Percentiles rank a stretch among this genome's conserved stretches.
Conservation (phyloP, 2,113 vertebrate species). For the Carassius carassius region DNA sequence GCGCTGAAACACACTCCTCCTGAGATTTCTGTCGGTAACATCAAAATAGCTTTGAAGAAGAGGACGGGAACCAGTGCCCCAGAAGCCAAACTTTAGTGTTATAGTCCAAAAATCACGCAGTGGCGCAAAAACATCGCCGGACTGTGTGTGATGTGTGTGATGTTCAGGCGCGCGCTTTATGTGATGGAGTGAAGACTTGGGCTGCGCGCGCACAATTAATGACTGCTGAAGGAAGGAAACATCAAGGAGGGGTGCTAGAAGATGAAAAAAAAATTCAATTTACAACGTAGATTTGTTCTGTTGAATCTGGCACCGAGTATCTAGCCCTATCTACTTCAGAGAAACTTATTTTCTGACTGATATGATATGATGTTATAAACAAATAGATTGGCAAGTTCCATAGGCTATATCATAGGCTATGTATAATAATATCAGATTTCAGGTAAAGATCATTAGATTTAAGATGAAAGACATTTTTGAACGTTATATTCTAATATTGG, state of each 20-base stretch:
- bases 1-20: slow-evolving; percentile 80
- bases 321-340: not conserved
- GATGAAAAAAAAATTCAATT: not conserved
- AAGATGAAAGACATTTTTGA: not conserved
- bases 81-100: slow-evolving; percentile 42
- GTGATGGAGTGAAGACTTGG: slow-evolving; percentile 55
- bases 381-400: not conserved
- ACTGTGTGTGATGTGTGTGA: slow-evolving; percentile 62
- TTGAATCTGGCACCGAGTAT: slow-evolving; percentile 42
- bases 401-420: no score
- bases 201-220: slow-evolving; percentile 66
- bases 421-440: not conserved
- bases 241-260: slow-evolving; percentile 57
- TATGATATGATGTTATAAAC: not conserved
- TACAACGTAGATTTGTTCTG: slow-evolving; percentile 18
- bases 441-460: not conserved
- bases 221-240: slow-evolving; percentile 68
- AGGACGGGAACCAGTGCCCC: slow-evolving; percentile 47
- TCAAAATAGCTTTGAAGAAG: slow-evolving; percentile 67
- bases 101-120: slow-evolving; percentile 59
- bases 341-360: not conserved
- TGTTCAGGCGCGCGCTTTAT: slow-evolving; percentile 67
- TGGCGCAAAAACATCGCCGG: slow-evolving; percentile 64
- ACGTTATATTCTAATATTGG: not conserved
- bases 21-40: slow-evolving; percentile 79